Evolutionary conservation across 23 tunicate genomes (phyloP).

Genomic region (Clavelina lepadiformis): DNA sequence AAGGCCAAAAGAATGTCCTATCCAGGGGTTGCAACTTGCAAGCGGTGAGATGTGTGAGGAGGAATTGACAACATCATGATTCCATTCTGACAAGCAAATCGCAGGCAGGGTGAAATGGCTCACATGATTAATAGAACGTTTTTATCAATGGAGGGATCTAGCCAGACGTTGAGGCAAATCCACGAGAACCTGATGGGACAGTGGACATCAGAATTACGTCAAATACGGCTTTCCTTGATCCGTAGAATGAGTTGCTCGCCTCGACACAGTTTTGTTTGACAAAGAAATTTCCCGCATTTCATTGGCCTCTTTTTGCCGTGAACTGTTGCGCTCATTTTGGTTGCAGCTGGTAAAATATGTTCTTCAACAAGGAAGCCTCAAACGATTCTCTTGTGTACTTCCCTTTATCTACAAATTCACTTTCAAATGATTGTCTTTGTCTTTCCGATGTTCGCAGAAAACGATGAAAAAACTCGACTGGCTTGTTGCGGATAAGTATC

Average conservation of each 20-base stretch:
- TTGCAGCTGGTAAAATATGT: constrained; percentile 57
- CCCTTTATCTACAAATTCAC: constrained; percentile 27
- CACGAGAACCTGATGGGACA: no score
- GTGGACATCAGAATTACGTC: no score
- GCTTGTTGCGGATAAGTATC: constrained; percentile 50
- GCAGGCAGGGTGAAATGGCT: no score
- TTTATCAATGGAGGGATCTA: no score
- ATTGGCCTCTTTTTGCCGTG: constrained; percentile 55
- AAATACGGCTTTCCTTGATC: constrained; percentile 48
- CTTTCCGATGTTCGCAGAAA: constrained; percentile 57
- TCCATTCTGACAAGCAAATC: no score
- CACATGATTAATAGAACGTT: no score
- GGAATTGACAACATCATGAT: no score
- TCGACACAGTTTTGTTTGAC: constrained; percentile 61
- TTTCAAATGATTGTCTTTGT: constrained; percentile 41
- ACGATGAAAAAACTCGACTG: constrained; percentile 39
- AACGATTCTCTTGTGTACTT: constrained; percentile 64
- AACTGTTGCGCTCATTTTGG: constrained; percentile 28
- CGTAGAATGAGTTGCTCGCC: constrained; percentile 63
- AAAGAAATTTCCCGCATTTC: constrained; percentile 54
- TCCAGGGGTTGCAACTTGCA: no score
- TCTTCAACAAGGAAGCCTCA: constrained; percentile 64
- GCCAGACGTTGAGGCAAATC: no score
- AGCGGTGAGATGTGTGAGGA: no score
- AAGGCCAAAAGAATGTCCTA: no score